phyloP scores from a whole-genome alignment of 1,140 invertebrate genomes.

The Hyposmocoma kahamanoa region DNA sequence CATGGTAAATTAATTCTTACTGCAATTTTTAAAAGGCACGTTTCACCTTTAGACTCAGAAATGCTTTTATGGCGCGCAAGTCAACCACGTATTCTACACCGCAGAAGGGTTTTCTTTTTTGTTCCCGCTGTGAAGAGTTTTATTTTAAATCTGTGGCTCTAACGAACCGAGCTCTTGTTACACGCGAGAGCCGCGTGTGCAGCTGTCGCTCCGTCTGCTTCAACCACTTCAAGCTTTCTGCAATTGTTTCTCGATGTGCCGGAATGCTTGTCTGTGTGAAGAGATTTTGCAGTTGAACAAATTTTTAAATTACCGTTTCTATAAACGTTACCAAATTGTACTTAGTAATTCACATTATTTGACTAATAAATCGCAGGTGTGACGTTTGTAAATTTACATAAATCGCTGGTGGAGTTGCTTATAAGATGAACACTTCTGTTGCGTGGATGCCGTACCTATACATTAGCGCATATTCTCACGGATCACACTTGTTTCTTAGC shows the following conservation, averaged over 20 bases:
- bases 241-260: background rate
- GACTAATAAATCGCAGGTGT: too few relatives aligned
- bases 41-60: slow-evolving; percentile 31
- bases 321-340: slow-evolving; percentile 1
- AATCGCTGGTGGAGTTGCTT: too few relatives aligned
- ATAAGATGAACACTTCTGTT: too few relatives aligned
- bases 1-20: slow-evolving; percentile 33
- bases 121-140: slow-evolving; percentile 48
- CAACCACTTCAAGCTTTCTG: background rate
- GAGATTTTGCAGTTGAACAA: too few relatives aligned
- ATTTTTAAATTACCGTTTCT: background rate
- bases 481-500: slow-evolving; percentile 40
- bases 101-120: slow-evolving; percentile 52
- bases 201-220: slow-evolving; percentile 24
- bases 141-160: slow-evolving; percentile 63
- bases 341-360: too few relatives aligned
- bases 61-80: slow-evolving; percentile 29
- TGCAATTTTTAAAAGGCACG: slow-evolving; percentile 17
- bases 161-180: slow-evolving; percentile 58
- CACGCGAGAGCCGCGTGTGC: slow-evolving; percentile 29
- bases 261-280: too few relatives aligned
- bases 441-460: slow-evolving; percentile 42
- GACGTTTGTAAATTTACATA: slow-evolving; percentile 38
- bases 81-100: slow-evolving; percentile 41
- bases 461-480: slow-evolving; percentile 53